Conservation (phyloP, 2,113 vertebrate genomes). For the Stigmatopora argus region DNA sequence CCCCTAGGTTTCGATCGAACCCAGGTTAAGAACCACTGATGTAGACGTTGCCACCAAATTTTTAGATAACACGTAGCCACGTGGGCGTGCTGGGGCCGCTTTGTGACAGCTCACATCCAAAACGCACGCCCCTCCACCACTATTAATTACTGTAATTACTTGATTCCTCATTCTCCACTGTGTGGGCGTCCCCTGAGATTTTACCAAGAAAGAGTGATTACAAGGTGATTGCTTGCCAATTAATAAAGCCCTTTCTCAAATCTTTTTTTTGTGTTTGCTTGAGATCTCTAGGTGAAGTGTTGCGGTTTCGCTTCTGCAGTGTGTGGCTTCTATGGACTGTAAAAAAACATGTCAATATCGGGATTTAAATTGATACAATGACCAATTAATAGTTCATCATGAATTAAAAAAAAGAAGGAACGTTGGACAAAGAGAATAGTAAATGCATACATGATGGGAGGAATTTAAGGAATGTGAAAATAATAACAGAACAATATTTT, state of each 20-base stretch:
- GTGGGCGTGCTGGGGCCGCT: too few species aligned
- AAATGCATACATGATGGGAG: background rate
- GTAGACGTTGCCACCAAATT: too few species aligned
- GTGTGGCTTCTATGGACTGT: background rate
- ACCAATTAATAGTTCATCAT: background rate
- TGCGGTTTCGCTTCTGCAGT: background rate
- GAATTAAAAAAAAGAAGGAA: background rate
- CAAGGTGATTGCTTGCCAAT: background rate
- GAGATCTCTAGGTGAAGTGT: background rate
- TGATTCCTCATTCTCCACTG: background rate
- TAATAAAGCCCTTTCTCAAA: background rate
- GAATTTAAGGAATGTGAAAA: background rate
- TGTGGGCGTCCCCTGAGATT: background rate
- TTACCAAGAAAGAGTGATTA: background rate
- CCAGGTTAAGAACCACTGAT: too few species aligned
- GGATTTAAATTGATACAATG: background rate
- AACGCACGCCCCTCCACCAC: too few species aligned
- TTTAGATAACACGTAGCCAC: too few species aligned
- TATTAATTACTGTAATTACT: background rate
- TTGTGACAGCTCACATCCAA: too few species aligned
- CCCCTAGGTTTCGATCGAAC: too few species aligned
- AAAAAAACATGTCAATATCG: background rate
- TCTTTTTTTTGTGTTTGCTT: background rate
- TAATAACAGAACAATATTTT: slow-evolving; percentile 35
- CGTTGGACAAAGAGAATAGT: background rate